These are phyloP conservation scores for Drosophila meridionalis DNA, from an alignment of 2,888 invertebrate genomes.

Conservation along the genomic window DNA sequence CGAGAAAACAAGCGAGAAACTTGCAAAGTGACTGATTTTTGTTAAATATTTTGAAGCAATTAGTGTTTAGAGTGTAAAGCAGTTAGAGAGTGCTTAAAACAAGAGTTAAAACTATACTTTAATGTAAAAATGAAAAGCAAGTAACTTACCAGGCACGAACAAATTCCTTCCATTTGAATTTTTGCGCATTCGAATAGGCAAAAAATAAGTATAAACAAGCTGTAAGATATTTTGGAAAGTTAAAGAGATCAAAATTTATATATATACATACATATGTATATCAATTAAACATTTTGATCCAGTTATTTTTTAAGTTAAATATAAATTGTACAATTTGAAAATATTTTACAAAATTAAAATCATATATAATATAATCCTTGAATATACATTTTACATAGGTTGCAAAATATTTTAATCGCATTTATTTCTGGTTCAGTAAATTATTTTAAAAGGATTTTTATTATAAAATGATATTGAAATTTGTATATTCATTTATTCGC, in stretches of 20 bases:
- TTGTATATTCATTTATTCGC: slow-evolving; percentile 3
- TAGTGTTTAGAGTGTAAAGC: slow-evolving; percentile 37
- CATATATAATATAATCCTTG: not conserved
- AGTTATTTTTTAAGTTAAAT: not conserved
- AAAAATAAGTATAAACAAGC: slow-evolving; percentile 32
- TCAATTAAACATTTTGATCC: slow-evolving; percentile 16
- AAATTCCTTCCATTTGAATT: slow-evolving; percentile 79
- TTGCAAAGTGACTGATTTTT: slow-evolving; percentile 80
- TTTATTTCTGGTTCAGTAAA: not conserved
- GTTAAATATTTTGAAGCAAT: slow-evolving; percentile 76
- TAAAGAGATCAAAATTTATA: slow-evolving; percentile 18
- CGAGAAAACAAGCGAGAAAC: slow-evolving; percentile 42
- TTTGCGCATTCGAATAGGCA: slow-evolving; percentile 56
- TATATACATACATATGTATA: slow-evolving; percentile 15
- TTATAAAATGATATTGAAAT: not conserved
- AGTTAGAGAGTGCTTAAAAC: slow-evolving; percentile 18
- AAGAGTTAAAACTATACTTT: slow-evolving; percentile 57
- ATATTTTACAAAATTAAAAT: not conserved
- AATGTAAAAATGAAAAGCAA: slow-evolving; percentile 63
- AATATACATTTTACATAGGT: not conserved
- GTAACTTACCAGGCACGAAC: slow-evolving; percentile 77
- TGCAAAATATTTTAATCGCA: not conserved
- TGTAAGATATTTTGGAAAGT: slow-evolving; percentile 51
- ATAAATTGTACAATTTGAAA: slow-evolving; percentile 9
- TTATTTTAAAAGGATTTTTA: not conserved